Conservation (phyloP, 2,797 vertebrate genomes). For the Pipistrellus pipistrellus region DNA sequence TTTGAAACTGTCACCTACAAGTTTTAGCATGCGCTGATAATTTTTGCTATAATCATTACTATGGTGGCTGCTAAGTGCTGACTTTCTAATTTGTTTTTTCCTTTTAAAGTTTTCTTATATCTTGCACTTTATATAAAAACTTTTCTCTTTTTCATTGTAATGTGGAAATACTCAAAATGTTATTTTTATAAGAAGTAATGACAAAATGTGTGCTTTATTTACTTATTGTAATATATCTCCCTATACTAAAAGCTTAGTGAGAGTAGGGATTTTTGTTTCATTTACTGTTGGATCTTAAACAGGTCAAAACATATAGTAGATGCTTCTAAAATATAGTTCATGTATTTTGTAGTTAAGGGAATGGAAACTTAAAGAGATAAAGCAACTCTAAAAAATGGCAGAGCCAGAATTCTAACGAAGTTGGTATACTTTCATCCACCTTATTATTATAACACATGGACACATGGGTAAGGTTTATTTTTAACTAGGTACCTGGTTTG, state of each 20-base stretch:
- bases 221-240: conserved; percentile 30
- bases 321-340: conserved; percentile 3
- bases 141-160: background rate
- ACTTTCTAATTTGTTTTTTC: conserved; percentile 1
- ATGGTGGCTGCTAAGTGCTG: background rate
- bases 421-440: background rate
- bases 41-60: background rate
- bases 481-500: background rate
- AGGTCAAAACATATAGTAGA: background rate
- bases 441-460: background rate
- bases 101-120: background rate
- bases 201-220: background rate
- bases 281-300: background rate
- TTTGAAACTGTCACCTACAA: background rate
- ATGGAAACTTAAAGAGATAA: conserved; percentile 14
- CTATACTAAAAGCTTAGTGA: background rate
- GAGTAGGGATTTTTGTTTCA: conserved; percentile 11
- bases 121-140: background rate
- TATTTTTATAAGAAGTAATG: conserved; percentile 14
- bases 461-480: background rate
- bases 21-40: background rate
- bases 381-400: background rate
- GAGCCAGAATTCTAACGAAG: background rate
- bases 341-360: conserved; percentile 47
- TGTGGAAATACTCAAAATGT: background rate